Percentiles rank a stretch among this genome's conserved stretches.
Conservation (phyloP, 2,797 vertebrate genomes). For the Cheirogaleus major region DNA sequence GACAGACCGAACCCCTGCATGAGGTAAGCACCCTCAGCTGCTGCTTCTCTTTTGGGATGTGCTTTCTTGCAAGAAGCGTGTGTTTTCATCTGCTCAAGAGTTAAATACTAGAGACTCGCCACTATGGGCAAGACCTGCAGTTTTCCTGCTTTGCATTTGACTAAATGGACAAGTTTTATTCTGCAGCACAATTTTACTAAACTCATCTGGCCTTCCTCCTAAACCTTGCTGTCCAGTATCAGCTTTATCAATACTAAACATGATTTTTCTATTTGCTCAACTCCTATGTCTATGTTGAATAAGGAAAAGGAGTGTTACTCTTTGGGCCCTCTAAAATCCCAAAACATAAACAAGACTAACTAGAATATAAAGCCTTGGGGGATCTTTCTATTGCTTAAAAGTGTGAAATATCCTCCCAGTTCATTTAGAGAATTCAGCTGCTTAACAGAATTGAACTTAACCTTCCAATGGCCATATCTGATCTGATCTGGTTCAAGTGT, state of each 20-base stretch:
- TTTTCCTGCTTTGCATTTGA: background rate
- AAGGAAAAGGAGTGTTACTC: background rate
- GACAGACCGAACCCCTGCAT: background rate
- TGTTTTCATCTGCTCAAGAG: background rate
- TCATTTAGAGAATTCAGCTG: background rate
- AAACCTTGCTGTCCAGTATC: background rate
- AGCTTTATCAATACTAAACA: background rate
- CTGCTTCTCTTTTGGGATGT: background rate
- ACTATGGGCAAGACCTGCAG: background rate
- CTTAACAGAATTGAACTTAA: background rate
- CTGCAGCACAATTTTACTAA: background rate
- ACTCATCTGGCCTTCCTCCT: background rate
- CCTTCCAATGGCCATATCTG: background rate
- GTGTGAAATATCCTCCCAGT: background rate
- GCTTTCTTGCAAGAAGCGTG: background rate
- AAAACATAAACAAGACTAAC: background rate
- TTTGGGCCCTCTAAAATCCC: background rate
- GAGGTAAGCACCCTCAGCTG: background rate
- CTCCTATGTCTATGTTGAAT: background rate
- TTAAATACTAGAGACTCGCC: background rate
- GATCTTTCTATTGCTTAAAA: background rate
- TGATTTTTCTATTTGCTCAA: background rate
- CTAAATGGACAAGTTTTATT: background rate
- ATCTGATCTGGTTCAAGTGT: background rate
- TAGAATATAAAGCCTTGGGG: background rate